Percentiles rank a stretch among this genome's conserved stretches.
These are phyloP conservation scores for Ara ararauna DNA, from an alignment of 2,797 vertebrate species.

Conservation along the genomic window DNA sequence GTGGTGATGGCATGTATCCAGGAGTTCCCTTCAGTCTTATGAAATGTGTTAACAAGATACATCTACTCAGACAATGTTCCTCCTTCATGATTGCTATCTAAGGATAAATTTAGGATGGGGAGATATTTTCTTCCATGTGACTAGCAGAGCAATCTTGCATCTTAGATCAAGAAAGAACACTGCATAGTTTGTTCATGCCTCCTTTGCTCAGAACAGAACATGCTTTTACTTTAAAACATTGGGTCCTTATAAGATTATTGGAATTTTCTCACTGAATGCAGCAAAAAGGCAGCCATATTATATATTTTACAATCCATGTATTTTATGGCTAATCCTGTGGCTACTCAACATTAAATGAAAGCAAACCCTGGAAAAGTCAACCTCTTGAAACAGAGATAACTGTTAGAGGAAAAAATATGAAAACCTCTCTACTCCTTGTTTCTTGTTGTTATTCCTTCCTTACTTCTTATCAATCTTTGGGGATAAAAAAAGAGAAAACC, in stretches of 20 bases:
- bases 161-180: background rate
- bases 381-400: slow-evolving; percentile 4
- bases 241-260: background rate
- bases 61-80: slow-evolving; percentile 16
- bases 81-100: slow-evolving; percentile 2
- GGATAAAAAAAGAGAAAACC: background rate
- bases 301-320: background rate
- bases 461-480: background rate
- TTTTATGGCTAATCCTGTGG: background rate
- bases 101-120: slow-evolving; percentile 34
- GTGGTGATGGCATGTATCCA: slow-evolving; percentile 7
- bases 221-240: background rate
- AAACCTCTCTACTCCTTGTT: background rate
- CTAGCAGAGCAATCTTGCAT: slow-evolving; percentile 9
- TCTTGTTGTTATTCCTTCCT: background rate
- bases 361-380: background rate
- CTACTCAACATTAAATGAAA: background rate
- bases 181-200: background rate
- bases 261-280: background rate
- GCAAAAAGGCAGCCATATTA: background rate
- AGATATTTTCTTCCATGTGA: slow-evolving; percentile 9
- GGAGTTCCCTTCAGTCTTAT: slow-evolving; percentile 39
- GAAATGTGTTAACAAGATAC: slow-evolving; percentile 29
- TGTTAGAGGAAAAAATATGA: background rate
- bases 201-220: background rate